These are phyloP conservation scores for Diadema setosum DNA, from an alignment of 35 echinoderm and acorn worm species.

Conservation along the genomic window DNA sequence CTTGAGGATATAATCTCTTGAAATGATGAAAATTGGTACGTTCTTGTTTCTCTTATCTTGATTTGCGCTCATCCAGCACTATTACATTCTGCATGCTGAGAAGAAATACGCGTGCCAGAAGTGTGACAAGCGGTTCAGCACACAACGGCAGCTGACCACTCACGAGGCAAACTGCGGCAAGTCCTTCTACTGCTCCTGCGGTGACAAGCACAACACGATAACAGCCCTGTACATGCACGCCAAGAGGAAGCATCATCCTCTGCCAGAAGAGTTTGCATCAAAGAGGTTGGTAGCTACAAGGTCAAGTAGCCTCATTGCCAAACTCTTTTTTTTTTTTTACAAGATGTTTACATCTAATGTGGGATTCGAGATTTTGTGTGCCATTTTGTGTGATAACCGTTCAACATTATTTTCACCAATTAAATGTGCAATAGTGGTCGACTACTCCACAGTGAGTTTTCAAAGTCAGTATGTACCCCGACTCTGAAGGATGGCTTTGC, in stretches of 20 bases:
- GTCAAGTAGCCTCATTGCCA: neutral
- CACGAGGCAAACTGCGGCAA: neutral
- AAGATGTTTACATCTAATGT: neutral
- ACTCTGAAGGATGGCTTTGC: too few relatives aligned
- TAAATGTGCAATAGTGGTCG: neutral
- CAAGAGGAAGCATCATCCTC: neutral
- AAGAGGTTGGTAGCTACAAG: neutral
- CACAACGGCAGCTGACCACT: neutral
- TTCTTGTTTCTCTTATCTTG: neutral
- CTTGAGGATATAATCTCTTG: too few relatives aligned
- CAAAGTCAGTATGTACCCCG: too few relatives aligned
- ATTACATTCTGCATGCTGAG: neutral
- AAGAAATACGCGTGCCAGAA: neutral
- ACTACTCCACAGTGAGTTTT: neutral
- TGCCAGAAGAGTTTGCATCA: neutral
- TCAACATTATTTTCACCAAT: too few relatives aligned
- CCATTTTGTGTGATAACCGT: neutral
- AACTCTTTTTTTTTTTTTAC: neutral
- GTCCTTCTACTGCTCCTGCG: neutral
- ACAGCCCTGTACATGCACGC: slow-evolving; percentile 1
- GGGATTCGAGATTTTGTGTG: neutral
- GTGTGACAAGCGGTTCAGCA: slow-evolving; percentile 2
- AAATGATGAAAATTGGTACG: too few relatives aligned
- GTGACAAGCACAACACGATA: neutral
- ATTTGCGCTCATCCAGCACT: neutral